Conservation (phyloP, 1,140 invertebrate species). For the Cydia amplana region DNA sequence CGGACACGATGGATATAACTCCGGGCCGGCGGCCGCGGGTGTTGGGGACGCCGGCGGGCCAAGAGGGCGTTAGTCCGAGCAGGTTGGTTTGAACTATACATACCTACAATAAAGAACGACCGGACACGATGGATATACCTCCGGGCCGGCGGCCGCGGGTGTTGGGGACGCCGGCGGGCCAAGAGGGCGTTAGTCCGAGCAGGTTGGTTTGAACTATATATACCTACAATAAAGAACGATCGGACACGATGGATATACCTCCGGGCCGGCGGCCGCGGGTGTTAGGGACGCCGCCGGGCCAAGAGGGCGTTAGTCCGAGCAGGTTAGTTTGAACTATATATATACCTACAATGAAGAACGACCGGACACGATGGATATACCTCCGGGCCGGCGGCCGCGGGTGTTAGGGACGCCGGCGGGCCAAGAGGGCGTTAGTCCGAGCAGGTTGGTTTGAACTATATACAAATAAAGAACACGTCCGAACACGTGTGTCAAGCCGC, state of each 20-base stretch:
- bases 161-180: conserved; percentile 41
- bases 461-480: not conserved
- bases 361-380: conserved; percentile 44
- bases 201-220: not conserved
- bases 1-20: conserved; percentile 43
- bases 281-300: conserved; percentile 41
- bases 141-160: conserved; percentile 45
- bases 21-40: conserved; percentile 45
- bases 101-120: conserved; percentile 2
- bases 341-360: too few species aligned
- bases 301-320: not conserved
- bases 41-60: conserved; percentile 41
- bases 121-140: conserved; percentile 43
- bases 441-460: not conserved
- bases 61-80: not conserved
- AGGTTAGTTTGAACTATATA: not conserved
- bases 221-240: not conserved
- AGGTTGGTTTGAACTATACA: not conserved
- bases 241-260: conserved; percentile 43
- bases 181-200: not conserved
- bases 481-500: conserved; percentile 43
- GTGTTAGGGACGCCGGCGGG: conserved; percentile 42
- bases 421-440: not conserved
- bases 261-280: conserved; percentile 45
- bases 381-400: conserved; percentile 44